Base-by-base conservation (phyloP, 2,113 vertebrate species). In the Buteo buteo region DNA sequence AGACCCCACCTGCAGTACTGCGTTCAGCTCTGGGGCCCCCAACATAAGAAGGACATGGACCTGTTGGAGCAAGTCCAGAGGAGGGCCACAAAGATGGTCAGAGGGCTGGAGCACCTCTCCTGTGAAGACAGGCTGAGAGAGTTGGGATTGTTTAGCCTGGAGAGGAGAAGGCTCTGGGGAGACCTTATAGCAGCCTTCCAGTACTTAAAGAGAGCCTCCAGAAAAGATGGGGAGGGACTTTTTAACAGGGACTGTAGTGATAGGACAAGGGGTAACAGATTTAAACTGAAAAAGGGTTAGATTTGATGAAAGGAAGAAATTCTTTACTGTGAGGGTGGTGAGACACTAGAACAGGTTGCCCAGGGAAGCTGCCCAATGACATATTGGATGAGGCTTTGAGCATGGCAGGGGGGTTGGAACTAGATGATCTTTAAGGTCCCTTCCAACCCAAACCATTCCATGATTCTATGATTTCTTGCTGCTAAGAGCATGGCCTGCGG, bases 11-110 rank as follows among this genome's bases (percentile, higher is more conserved):
- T 26, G 59, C 7, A 50, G 31, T 42, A 6, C 49, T 64, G 59
- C 0, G 0, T 44, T 6, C 36, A n/a, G 25, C 21, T 82, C 17
- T 66, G 42, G 9, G 5, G 9, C 3, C 8, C 17, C 17, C 52
- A 74, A 6, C 18, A 15, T 18, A 50, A 44, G 50, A 40, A 47
- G 4, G 36, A 72, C 16, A 11, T 49, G 49, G 49, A 29, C 3
- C 29, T 64, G 29, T 5, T 81, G 1, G 6, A 72, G n/a, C 0
- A 0, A 4, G 29, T 66, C 32, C 45, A 76, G 18, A 61, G 69
- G 32, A 74, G 25, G 20, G 31, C 22, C 44, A 52, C 10, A 1
- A 67, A 67, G 22, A 38, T 13, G 14, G 19, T 45, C 26, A 38
- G 22, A 52, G 8, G 15, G 10, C 9, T 67, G 32, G 32, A 74